Evolutionary conservation across 1,140 invertebrate genomes (phyloP), one percentile per base, ranked within the genome.

Genomic region (Goniozus legneri): DNA sequence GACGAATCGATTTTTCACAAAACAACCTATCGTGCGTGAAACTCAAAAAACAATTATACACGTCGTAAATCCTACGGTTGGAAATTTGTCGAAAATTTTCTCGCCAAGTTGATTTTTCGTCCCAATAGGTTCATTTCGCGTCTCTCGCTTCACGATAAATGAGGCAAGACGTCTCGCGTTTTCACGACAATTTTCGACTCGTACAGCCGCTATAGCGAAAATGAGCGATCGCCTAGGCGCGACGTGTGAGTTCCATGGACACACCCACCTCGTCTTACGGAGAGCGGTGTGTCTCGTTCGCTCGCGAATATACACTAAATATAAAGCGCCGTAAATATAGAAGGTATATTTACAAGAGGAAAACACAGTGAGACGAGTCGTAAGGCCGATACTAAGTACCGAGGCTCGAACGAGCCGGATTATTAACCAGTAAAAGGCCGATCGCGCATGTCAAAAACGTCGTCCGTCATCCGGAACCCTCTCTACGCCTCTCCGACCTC

Each of bases 281-380:
- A 55, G 59, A 45, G 10, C 10, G 61, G 64, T 64, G 67, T 65
- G n/a, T n/a, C n/a, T n/a, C n/a, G n/a, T n/a, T n/a, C 58, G 62
- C 62, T 64, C 60, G 52, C 64, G 32, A 38, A 49, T 51, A 34
- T 31, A 15, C 44, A 68, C 71, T 74, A 72, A 71, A 72, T 72
- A 70, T 74, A 74, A 56, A 10, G 30, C 52, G 21, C 53, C 65
- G 62, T 67, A 71, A 74, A 73, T 74, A 71, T 71, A 74, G 69
- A 69, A 54, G 56, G 58, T 71, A 72, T 71, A 73, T 73, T 68
- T 69, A 70, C 65, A 67, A 62, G 58, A 60, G 58, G 56, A 66
- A 70, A 68, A 68, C 65, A 70, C 69, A 55, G 58, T 43, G 53
- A 56, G 51, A 59, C 61, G 53, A 65, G 64, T 65, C 50, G 55